Percentiles rank a stretch among this genome's conserved stretches.
Conservation (phyloP, 1,140 invertebrate genomes). For the Aphelenchoides besseyi region DNA sequence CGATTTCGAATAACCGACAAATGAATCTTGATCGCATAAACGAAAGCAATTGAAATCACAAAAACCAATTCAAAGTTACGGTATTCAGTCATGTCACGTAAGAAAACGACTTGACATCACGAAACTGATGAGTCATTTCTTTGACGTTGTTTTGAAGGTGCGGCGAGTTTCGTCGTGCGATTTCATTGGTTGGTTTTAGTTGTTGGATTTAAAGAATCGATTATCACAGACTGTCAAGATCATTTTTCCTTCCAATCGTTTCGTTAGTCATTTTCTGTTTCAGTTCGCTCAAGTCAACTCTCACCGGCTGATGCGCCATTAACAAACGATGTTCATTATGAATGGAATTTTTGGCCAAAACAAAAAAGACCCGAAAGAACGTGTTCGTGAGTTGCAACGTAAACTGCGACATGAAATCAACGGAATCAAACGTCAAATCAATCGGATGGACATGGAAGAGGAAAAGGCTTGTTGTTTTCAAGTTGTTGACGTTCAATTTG, state of each 20-base stretch:
- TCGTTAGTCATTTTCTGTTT: background rate
- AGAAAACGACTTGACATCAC: background rate
- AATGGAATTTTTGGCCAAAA: slow-evolving; percentile 59
- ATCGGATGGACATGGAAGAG: slow-evolving; percentile 88
- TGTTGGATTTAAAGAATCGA: background rate
- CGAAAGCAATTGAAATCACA: no score
- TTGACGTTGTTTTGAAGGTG: background rate
- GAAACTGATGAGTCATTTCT: background rate
- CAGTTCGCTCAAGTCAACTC: background rate
- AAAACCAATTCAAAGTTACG: background rate
- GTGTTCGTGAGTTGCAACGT: slow-evolving; percentile 91
- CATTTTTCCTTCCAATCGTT: background rate
- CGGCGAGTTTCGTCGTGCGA: background rate
- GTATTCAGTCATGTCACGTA: no score
- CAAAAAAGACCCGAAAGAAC: slow-evolving; percentile 60
- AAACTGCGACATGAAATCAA: slow-evolving; percentile 88
- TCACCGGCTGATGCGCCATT: background rate
- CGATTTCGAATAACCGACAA: no score
- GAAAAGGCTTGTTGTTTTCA: slow-evolving; percentile 72
- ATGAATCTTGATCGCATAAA: no score
- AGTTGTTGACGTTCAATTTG: slow-evolving; percentile 16
- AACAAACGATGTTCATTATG: slow-evolving; percentile 24
- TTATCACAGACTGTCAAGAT: background rate
- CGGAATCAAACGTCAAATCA: slow-evolving; percentile 85
- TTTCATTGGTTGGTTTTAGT: background rate